Evolutionary conservation across 2,113 vertebrate genomes (phyloP).

Genomic region (Ptyas mucosa): DNA sequence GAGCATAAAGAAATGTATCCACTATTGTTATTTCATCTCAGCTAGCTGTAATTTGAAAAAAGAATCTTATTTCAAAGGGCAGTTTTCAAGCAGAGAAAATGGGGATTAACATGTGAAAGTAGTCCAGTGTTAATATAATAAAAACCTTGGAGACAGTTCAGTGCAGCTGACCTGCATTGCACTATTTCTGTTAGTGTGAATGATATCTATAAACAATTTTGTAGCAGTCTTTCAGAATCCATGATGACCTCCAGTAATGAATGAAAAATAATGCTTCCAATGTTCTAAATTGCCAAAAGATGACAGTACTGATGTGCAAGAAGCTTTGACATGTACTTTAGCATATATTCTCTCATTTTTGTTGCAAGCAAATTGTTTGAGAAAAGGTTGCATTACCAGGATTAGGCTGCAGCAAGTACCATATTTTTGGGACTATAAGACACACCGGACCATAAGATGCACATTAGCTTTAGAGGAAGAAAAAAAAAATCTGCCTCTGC

Average conservation of each 20-base stretch:
- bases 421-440: no score
- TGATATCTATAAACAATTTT: neutral
- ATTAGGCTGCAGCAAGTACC: neutral
- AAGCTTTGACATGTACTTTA: neutral
- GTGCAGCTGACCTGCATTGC: neutral
- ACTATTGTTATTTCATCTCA: conserved; percentile 40
- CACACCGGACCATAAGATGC: no score
- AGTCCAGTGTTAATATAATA: conserved; percentile 10
- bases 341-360: neutral
- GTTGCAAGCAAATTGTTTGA: neutral
- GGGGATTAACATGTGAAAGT: neutral
- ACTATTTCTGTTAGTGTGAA: neutral
- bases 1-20: conserved; percentile 43
- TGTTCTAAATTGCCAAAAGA: neutral
- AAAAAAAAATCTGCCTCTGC: no score
- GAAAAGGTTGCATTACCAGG: neutral
- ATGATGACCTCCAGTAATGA: neutral
- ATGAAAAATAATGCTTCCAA: neutral
- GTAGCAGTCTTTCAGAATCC: neutral
- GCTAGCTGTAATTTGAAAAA: conserved; percentile 42
- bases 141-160: neutral
- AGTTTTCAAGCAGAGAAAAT: neutral
- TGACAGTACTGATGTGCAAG: neutral
- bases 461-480: no score
- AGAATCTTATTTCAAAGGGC: conserved; percentile 31